Evolutionary conservation across 2,888 invertebrate genomes (phyloP).

Genomic region (Dasysyrphus albostriatus): DNA sequence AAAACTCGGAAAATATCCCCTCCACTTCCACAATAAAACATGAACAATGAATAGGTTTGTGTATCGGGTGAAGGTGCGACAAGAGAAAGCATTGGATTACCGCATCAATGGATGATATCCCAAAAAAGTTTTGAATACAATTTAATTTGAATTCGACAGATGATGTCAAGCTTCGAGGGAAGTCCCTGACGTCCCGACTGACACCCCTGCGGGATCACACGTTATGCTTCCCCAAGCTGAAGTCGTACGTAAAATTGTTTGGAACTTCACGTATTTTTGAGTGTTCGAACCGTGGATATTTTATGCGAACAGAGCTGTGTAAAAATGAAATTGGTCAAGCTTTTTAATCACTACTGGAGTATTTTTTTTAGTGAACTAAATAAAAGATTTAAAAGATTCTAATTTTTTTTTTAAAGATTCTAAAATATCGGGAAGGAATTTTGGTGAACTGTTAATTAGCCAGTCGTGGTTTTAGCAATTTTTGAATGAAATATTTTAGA

Average conservation of each 20-base stretch:
- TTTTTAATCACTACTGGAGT: too few relatives aligned
- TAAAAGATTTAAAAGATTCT: too few relatives aligned
- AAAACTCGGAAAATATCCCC: constrained; percentile 22
- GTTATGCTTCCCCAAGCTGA: constrained; percentile 14
- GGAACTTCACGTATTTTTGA: constrained; percentile 17
- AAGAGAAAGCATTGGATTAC: constrained; percentile 56
- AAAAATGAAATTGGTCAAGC: background rate
- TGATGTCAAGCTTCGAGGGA: constrained; percentile 54
- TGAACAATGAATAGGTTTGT: constrained; percentile 37
- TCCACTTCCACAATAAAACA: constrained; percentile 11
- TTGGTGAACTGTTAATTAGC: too few relatives aligned
- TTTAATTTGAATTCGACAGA: constrained; percentile 75
- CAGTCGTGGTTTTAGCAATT: too few relatives aligned
- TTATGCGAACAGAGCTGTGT: background rate
- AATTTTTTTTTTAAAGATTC: too few relatives aligned
- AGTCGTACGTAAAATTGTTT: constrained; percentile 35
- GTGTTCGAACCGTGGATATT: constrained; percentile 5
- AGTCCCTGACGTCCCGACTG: constrained; percentile 18
- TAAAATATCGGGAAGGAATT: too few relatives aligned
- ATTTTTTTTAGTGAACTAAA: too few relatives aligned
- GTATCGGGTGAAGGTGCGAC: constrained; percentile 13
- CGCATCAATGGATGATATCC: constrained; percentile 63
- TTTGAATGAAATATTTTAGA: too few relatives aligned
- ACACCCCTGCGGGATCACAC: constrained; percentile 27
- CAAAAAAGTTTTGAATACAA: constrained; percentile 70